Base-by-base conservation (phyloP, 1,140 invertebrate species). In the Marisa cornuarietis region DNA sequence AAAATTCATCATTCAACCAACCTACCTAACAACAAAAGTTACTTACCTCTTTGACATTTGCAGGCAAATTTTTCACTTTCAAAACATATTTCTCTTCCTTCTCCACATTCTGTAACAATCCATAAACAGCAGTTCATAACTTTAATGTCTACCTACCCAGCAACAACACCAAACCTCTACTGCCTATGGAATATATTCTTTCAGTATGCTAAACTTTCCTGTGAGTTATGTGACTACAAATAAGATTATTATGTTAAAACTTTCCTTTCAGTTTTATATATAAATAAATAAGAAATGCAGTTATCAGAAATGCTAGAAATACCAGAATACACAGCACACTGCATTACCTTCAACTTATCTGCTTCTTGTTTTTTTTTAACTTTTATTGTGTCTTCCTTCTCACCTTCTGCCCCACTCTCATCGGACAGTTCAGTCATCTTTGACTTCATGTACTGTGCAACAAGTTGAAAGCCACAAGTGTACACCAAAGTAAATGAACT, bases 61-160 rank as follows among this genome's bases (percentile, higher is more conserved):
- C 94, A 31, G 94, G 94, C 63, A 97, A 88, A 69, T 95, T 94
- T 85, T 91, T 92, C 92, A 93, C 72, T 82, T 93, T 93, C 0
- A 93, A 79, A 18, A 91, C 91, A 84, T 88, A 91, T 58, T 88
- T 90, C 51, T 83, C 24, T 22, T 11, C 20, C 90, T 87, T 88
- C 65, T 81, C 74, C 65, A 49, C 54, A 58, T 72, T 81, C 81
- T 79, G 74, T 52, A 82, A 58, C 16, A 58, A 42, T 42, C 31
- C 31, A 42, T 42, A 42, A 42, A 6, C 31, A 77, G 42, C 26
- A 10, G 22, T 61, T 76, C 13, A 71, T 24, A 76, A 11, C 54
- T 8, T 68, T 42, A 22, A 54, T 79, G 14, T 22, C 26, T 52
- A 5, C 49, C 31, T 24, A 69, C n/a, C n/a, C n/a, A 61, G 9